Percentiles rank a stretch among this genome's conserved stretches.
These are phyloP conservation scores for Ostrea edulis DNA, from an alignment of 1,140 invertebrate species.

Conservation along the genomic window DNA sequence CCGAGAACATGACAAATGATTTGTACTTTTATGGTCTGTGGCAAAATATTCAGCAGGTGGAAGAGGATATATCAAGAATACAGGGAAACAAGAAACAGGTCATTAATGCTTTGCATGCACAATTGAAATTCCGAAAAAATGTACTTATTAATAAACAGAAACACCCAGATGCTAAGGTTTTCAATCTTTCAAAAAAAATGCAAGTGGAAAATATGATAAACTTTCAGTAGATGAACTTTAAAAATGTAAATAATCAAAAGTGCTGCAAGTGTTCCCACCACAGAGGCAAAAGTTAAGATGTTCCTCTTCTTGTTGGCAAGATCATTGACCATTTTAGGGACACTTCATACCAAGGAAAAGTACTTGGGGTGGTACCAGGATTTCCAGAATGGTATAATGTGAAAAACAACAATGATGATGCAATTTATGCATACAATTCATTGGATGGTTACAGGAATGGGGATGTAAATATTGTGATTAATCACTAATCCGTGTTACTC, in stretches of 20 bases:
- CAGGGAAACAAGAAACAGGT: background rate
- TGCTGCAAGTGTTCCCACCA: background rate
- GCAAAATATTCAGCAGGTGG: slow-evolving; percentile 49
- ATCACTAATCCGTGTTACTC: too few species aligned
- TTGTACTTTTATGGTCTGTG: slow-evolving; percentile 56
- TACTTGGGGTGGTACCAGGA: slow-evolving; percentile 33
- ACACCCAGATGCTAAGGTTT: slow-evolving; percentile 47
- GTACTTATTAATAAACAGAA: background rate
- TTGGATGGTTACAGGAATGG: slow-evolving; percentile 33
- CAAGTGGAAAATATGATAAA: slow-evolving; percentile 42
- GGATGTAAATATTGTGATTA: slow-evolving; percentile 25
- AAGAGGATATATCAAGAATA: slow-evolving; percentile 30
- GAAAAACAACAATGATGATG: slow-evolving; percentile 22
- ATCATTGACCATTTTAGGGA: slow-evolving; percentile 25
- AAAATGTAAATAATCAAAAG: background rate
- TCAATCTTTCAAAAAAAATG: slow-evolving; percentile 33
- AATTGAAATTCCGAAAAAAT: too few species aligned
- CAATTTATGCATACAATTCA: slow-evolving; percentile 38
- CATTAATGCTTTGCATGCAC: background rate
- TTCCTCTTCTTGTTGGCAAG: slow-evolving; percentile 37
- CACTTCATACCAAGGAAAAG: slow-evolving; percentile 36
- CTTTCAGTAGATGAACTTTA: slow-evolving; percentile 21
- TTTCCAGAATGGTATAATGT: slow-evolving; percentile 40
- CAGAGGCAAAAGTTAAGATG: slow-evolving; percentile 22
- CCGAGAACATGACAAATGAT: slow-evolving; percentile 43